A percentile compares a stretch with the other conserved stretches of the same genome.
phyloP scores from a whole-genome alignment of 2,797 vertebrate species.

The Phoeniculus purpureus region DNA sequence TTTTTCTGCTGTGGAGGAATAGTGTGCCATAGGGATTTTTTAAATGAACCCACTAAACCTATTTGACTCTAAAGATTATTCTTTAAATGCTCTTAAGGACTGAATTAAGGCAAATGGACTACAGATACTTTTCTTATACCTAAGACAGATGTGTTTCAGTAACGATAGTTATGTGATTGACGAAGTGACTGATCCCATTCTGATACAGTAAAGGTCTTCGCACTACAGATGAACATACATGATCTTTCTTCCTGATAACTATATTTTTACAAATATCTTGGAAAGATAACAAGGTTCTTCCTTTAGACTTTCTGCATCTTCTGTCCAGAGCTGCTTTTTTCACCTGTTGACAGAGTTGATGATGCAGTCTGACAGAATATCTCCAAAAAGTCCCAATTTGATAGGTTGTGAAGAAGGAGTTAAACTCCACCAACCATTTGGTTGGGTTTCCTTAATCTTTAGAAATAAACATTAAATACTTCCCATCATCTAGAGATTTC shows the following conservation, averaged over 20 bases:
- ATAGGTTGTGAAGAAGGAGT: background rate
- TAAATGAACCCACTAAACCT: background rate
- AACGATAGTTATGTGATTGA: background rate
- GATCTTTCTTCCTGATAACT: background rate
- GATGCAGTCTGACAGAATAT: background rate
- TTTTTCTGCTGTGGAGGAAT: background rate
- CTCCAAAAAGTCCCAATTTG: background rate
- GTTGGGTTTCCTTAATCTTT: background rate
- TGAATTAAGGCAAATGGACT: background rate
- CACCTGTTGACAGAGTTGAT: background rate
- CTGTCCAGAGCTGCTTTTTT: background rate
- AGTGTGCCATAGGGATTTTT: background rate
- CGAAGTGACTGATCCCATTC: background rate
- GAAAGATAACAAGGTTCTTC: background rate
- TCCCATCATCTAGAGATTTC: background rate
- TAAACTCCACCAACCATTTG: background rate
- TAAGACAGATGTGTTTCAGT: background rate
- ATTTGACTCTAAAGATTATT: background rate
- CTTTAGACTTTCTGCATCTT: background rate
- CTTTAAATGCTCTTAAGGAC: background rate
- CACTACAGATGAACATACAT: background rate
- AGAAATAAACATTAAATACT: background rate
- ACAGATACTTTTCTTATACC: background rate
- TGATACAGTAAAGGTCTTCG: background rate
- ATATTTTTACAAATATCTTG: background rate